A percentile compares a stretch with the other conserved stretches of the same genome.
These are phyloP conservation scores for Drosophila borborema DNA, from an alignment of 2,888 invertebrate genomes.

Conservation along the genomic window DNA sequence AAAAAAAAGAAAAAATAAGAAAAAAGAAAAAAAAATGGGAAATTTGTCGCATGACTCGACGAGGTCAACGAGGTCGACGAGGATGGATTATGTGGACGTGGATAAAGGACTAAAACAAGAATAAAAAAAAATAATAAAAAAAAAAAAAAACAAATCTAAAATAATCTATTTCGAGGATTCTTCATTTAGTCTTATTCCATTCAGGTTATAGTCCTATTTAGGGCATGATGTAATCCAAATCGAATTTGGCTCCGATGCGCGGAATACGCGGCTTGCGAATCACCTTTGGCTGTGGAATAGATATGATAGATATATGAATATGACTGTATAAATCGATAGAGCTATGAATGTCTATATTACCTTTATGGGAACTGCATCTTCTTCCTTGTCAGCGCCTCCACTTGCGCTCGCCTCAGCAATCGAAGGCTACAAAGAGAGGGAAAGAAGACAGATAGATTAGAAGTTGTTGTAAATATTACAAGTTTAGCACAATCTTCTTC, in stretches of 20 bases:
- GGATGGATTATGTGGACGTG: neutral
- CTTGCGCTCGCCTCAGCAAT: slow-evolving; percentile 4
- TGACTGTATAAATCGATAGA: neutral
- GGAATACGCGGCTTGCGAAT: slow-evolving; percentile 66
- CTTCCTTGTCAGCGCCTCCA: neutral
- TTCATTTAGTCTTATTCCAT: neutral
- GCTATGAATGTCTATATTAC: neutral
- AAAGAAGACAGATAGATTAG: neutral
- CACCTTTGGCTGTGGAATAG: slow-evolving; percentile 24
- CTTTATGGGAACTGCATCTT: neutral
- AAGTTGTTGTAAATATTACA: neutral
- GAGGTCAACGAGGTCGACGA: too few relatives aligned
- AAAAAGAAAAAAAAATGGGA: neutral
- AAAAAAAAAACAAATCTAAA: neutral
- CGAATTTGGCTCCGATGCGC: slow-evolving; percentile 80
- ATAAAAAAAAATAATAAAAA: too few relatives aligned
- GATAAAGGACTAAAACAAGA: too few relatives aligned
- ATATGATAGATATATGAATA: neutral
- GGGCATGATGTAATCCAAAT: slow-evolving; percentile 64
- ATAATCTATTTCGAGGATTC: neutral
- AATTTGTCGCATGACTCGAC: neutral
- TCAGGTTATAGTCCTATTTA: slow-evolving; percentile 16
- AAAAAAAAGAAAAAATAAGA: neutral
- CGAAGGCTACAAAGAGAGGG: slow-evolving; percentile 9
- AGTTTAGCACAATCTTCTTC: too few relatives aligned